A percentile compares a stretch with the other conserved stretches of the same genome.
phyloP scores from a whole-genome alignment of 2,888 invertebrate genomes.

The Crioceris asparagi region DNA sequence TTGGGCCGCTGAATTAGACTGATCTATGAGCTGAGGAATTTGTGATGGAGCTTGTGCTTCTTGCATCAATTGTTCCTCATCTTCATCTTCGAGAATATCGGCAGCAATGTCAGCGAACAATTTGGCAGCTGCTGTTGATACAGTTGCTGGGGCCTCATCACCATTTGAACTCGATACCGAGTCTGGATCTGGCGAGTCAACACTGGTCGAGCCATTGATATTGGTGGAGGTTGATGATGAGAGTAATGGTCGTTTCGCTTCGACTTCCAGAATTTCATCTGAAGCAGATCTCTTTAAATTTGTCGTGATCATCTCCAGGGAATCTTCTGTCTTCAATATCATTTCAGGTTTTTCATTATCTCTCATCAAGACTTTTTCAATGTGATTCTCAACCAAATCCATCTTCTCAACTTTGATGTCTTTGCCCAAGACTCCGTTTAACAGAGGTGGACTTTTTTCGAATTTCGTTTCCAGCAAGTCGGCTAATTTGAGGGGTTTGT shows the following conservation, averaged over 20 bases:
- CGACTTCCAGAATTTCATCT: slow-evolving; percentile 38
- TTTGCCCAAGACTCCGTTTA: slow-evolving; percentile 44
- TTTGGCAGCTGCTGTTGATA: slow-evolving; percentile 76
- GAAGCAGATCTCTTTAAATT: slow-evolving; percentile 33
- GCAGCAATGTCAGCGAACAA: slow-evolving; percentile 77
- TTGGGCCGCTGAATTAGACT: slow-evolving; percentile 8
- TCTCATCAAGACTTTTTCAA: slow-evolving; percentile 40
- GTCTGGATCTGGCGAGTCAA: slow-evolving; percentile 40
- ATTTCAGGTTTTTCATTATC: slow-evolving; percentile 20
- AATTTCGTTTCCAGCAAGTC: slow-evolving; percentile 73
- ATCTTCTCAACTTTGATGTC: slow-evolving; percentile 48
- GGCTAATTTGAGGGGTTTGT: slow-evolving; percentile 65
- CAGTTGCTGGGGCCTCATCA: slow-evolving; percentile 46
- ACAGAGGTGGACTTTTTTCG: slow-evolving; percentile 46
- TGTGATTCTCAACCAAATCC: slow-evolving; percentile 50
- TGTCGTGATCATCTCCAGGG: slow-evolving; percentile 11
- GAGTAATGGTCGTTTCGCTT: slow-evolving; percentile 37
- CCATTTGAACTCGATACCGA: slow-evolving; percentile 40
- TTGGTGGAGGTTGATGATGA: slow-evolving; percentile 22
- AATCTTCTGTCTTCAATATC: slow-evolving; percentile 6
- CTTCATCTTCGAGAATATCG: slow-evolving; percentile 74
- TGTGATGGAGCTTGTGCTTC: slow-evolving; percentile 20
- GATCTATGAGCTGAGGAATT: slow-evolving; percentile 12
- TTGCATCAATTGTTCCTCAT: slow-evolving; percentile 42
- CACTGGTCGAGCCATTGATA: slow-evolving; percentile 29